These are phyloP conservation scores for Neopipo cinnamomea DNA, from an alignment of 2,113 vertebrate species.

Conservation along the genomic window DNA sequence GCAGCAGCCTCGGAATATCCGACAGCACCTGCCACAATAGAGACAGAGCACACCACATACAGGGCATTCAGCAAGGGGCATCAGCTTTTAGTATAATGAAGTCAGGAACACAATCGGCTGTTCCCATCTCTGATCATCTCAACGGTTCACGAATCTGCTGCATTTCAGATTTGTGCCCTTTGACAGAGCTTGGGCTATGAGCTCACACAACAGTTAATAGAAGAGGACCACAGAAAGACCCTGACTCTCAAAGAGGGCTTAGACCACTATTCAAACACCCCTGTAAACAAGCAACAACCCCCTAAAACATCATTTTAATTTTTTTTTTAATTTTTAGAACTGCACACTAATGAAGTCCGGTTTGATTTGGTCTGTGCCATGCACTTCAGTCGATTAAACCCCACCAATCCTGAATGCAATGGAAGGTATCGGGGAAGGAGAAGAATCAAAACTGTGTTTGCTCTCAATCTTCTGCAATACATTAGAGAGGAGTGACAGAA, in stretches of 20 bases:
- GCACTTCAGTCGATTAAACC: not conserved
- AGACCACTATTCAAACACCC: rapidly evolving
- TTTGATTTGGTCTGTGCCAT: not conserved
- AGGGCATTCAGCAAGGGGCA: not conserved
- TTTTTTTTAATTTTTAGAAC: not conserved
- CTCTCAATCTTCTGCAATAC: not conserved
- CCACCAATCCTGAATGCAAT: rapidly evolving
- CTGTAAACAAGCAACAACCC: not conserved
- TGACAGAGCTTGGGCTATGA: not conserved
- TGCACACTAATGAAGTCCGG: not conserved
- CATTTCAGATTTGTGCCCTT: not conserved
- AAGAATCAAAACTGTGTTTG: not conserved
- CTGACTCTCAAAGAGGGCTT: not conserved
- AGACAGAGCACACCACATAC: not conserved
- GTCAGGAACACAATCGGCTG: not conserved
- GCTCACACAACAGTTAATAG: rapidly evolving
- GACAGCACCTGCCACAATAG: not conserved
- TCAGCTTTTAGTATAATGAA: not conserved
- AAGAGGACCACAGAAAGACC: not conserved
- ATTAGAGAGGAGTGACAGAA: not conserved
- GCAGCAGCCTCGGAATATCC: not conserved
- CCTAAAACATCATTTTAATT: not conserved
- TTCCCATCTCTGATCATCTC: not conserved
- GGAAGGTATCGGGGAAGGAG: not conserved
- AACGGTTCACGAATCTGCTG: not conserved